These are phyloP conservation scores for Corella eumyota DNA, from an alignment of 23 tunicate genomes.

Conservation along the genomic window DNA sequence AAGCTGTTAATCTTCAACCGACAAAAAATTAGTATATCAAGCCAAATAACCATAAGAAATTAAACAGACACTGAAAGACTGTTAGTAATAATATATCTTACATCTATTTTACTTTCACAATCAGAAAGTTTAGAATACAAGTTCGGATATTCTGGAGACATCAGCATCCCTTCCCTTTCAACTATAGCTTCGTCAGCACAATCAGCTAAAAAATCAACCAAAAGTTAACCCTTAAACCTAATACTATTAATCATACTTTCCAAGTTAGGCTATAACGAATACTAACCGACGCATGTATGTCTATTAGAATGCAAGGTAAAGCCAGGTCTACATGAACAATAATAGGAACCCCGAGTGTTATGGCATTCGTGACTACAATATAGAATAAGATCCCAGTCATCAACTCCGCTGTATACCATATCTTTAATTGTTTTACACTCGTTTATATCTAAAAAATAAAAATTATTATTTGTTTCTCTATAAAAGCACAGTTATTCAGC, in stretches of 20 bases:
- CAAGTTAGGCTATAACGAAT: not conserved
- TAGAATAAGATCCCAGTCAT: constrained; percentile 64
- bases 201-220: constrained; percentile 1
- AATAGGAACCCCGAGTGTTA: constrained; percentile 59
- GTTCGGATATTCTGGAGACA: constrained; percentile 56
- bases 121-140: constrained; percentile 47
- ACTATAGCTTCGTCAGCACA: constrained; percentile 4
- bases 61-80: too few species aligned
- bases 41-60: too few species aligned
- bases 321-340: constrained; percentile 65
- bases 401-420: not conserved
- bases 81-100: too few species aligned
- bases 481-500: not conserved
- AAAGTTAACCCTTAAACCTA: not conserved
- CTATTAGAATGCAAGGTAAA: constrained; percentile 39
- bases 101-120: constrained; percentile 45
- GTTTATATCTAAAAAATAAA: not conserved
- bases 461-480: not conserved
- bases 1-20: too few species aligned
- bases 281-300: constrained; percentile 84
- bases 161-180: constrained; percentile 17
- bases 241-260: too few species aligned
- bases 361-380: constrained; percentile 72
- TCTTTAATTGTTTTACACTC: not conserved
- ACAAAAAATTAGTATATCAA: too few species aligned